Percentiles rank a stretch among this genome's conserved stretches.
phyloP scores from a whole-genome alignment of 2,888 invertebrate species.

The Noctua janthina region DNA sequence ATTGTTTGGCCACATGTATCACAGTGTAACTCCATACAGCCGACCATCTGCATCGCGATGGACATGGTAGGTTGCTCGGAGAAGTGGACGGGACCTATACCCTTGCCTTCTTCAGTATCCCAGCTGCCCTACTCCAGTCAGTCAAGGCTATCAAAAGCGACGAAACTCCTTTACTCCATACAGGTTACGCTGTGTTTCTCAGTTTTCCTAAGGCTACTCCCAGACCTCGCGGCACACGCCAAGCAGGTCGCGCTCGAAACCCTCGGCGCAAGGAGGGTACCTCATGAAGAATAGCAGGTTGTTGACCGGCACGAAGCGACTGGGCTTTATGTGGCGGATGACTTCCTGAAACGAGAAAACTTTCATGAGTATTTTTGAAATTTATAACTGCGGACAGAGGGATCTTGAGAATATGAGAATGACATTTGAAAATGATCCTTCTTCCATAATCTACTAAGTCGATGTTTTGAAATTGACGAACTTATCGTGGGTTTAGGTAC shows the following conservation, averaged over 20 bases:
- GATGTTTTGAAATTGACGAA: constrained; percentile 4
- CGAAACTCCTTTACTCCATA: constrained; percentile 38
- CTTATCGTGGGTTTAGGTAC: not conserved
- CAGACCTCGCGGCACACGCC: constrained; percentile 87
- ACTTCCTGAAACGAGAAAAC: constrained; percentile 72
- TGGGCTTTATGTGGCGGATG: constrained; percentile 71
- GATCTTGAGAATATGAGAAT: not conserved
- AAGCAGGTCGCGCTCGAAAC: constrained; percentile 80
- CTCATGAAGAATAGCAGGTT: constrained; percentile 77
- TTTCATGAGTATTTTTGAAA: constrained; percentile 6
- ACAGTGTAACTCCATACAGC: constrained; percentile 49
- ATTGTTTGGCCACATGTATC: constrained; percentile 26
- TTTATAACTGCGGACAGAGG: not conserved
- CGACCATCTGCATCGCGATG: constrained; percentile 17
- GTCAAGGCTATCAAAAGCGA: constrained; percentile 37
- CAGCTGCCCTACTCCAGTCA: constrained; percentile 18
- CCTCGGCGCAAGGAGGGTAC: constrained; percentile 79
- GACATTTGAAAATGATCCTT: not conserved
- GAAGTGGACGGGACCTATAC: not conserved
- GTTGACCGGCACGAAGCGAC: constrained; percentile 81
- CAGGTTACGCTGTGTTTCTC: constrained; percentile 47
- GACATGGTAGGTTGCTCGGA: not conserved
- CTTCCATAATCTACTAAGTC: not conserved
- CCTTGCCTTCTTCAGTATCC: not conserved
- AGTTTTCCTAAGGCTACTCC: constrained; percentile 60